Evolutionary conservation across 1,140 invertebrate species (phyloP), one percentile per base, ranked within the genome.

Genomic region (Drosophila elegans): DNA sequence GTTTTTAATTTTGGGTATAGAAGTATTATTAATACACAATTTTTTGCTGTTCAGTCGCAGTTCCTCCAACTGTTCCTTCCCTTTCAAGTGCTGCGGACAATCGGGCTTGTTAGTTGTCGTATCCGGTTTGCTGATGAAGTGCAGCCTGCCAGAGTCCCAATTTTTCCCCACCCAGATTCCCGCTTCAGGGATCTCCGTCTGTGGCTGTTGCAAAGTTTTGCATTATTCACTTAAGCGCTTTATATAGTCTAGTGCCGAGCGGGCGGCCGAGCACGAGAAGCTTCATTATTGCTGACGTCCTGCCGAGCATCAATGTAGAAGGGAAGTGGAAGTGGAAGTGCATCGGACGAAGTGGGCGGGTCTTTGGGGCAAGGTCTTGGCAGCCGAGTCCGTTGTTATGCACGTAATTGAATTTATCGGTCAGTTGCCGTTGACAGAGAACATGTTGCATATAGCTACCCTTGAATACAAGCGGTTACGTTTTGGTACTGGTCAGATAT

Each of bases 211-310:
- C 84, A 89, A 89, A 88, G 83, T 88, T 88, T 89, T 78, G 85
- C 84, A 85, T 89, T 89, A 89, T 89, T 80, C 84, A 89, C 84
- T 89, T 89, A 89, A 84, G 80, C 84, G 85, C 74, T 89, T 88
- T 89, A 89, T 89, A 89, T 88, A 89, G 80, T 89, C 45, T 66
- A 80, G 72, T 68, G 83, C 62, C 66, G 74, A 61, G 64, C 57
- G 49, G 68, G 56, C 63, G 48, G 60, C 60, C 52, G 21, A 55
- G 68, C 51, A 69, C 49, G 68, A 60, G 77, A 27, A 44, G 75
- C 77, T 89, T 80, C 84, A 89, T 83, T 83, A 83, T 80, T 78
- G 69, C 78, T 82, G 78, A 86, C 83, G 62, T 81, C 67, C 79
- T 73, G 45, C 52, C 62, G 53, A 67, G 72, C 49, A 38, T 52